phyloP scores from a whole-genome alignment of 2,888 invertebrate species.

The Erpobdella octoculata region DNA sequence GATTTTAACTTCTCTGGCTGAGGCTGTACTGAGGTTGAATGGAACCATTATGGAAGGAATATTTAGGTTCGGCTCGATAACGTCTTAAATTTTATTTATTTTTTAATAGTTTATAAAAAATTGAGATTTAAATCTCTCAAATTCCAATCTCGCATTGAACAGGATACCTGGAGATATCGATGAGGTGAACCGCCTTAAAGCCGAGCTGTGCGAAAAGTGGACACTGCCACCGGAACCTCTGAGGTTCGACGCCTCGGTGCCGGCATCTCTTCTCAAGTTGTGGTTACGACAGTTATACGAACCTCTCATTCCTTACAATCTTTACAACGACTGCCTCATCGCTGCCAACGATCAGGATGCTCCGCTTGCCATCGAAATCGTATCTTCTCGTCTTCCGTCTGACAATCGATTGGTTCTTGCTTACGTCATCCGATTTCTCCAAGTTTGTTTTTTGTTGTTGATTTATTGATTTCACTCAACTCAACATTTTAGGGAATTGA shows the following conservation, averaged over 20 bases:
- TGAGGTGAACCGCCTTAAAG: conserved; percentile 19
- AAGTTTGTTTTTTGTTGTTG: background rate
- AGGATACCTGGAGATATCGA: conserved; percentile 24
- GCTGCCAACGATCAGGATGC: background rate
- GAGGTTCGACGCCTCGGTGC: conserved; percentile 19
- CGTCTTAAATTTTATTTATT: background rate
- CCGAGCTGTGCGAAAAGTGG: conserved; percentile 15
- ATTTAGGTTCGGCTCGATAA: conserved; percentile 20
- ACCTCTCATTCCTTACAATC: conserved; percentile 17
- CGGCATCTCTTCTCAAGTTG: conserved; percentile 20
- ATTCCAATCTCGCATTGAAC: background rate
- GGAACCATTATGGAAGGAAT: conserved; percentile 15
- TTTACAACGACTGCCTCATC: background rate
- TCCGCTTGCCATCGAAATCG: background rate
- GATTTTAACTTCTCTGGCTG: conserved; percentile 20
- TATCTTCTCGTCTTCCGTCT: background rate
- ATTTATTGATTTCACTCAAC: too few species aligned
- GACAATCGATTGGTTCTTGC: conserved; percentile 1
- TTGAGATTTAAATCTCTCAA: background rate
- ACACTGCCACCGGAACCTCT: background rate
- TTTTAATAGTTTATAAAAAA: too few species aligned
- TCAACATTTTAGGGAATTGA: too few species aligned
- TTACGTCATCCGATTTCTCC: conserved; percentile 18
- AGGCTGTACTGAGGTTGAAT: conserved; percentile 8
- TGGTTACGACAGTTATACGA: conserved; percentile 22